These are phyloP conservation scores for Actinernus sp. DNA, from an alignment of 92 coral and sea anemone genomes.

Conservation along the genomic window DNA sequence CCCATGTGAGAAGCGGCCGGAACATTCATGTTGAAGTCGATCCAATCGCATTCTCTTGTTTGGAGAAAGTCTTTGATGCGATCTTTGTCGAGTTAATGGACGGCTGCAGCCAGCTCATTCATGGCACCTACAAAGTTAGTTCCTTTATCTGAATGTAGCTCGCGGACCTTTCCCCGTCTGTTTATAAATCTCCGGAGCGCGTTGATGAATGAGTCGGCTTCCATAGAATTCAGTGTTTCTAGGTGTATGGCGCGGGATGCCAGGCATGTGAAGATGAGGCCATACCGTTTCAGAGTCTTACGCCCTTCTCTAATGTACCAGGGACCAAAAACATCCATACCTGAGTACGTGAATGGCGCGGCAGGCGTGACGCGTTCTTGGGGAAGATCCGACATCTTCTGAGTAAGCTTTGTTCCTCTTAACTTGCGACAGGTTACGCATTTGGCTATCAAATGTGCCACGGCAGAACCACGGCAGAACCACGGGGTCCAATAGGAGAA, in stretches of 20 bases:
- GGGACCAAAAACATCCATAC: constrained; percentile 67
- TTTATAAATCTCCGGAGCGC: constrained; percentile 62
- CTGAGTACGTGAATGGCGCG: constrained; percentile 58
- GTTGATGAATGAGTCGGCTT: constrained; percentile 33
- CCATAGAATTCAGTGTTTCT: constrained; percentile 56
- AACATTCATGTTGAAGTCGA: constrained; percentile 47
- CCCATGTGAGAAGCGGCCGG: constrained; percentile 39
- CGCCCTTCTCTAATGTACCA: constrained; percentile 47
- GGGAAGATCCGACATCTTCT: constrained; percentile 75
- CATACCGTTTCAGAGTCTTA: constrained; percentile 50
- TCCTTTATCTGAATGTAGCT: constrained; percentile 35
- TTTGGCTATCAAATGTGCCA: constrained; percentile 40
- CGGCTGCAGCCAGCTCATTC: constrained; percentile 29
- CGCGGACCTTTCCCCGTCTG: constrained; percentile 45
- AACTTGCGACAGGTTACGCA: constrained; percentile 68
- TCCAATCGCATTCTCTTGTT: constrained; percentile 41
- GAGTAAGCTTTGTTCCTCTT: constrained; percentile 29
- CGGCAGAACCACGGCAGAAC: constrained; percentile 42
- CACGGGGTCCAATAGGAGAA: too few relatives aligned
- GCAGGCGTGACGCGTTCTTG: constrained; percentile 44
- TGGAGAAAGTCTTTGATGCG: constrained; percentile 18
- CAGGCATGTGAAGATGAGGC: constrained; percentile 55
- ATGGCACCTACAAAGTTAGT: constrained; percentile 51
- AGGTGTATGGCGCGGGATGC: constrained; percentile 70
- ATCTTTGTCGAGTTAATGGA: constrained; percentile 35